phyloP scores from a whole-genome alignment of 1,140 invertebrate species.

The Eupeodes corollae region DNA sequence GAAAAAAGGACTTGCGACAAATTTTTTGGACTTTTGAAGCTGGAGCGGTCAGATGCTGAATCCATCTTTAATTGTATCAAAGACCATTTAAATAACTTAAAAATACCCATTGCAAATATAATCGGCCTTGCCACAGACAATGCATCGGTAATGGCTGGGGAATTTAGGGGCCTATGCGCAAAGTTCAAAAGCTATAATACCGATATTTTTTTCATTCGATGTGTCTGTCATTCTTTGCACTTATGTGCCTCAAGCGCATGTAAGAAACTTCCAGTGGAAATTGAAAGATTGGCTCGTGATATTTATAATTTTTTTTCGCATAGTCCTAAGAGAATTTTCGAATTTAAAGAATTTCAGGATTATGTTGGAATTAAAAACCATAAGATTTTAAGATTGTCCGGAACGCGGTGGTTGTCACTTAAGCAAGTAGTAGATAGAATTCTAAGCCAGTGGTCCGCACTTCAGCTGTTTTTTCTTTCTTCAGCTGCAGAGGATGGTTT shows the following conservation, averaged over 20 bases:
- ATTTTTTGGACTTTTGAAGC: too few relatives aligned
- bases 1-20: too few relatives aligned
- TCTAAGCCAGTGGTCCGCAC: not conserved
- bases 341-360: slow-evolving; percentile 16
- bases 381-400: slow-evolving; percentile 14
- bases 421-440: slow-evolving; percentile 7
- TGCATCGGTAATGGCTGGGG: slow-evolving; percentile 3
- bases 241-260: slow-evolving; percentile 16
- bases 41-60: too few relatives aligned
- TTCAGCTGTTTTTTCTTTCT: not conserved
- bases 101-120: slow-evolving; percentile 4
- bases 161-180: slow-evolving; percentile 1
- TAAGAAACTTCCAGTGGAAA: slow-evolving; percentile 11
- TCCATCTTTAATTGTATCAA: too few relatives aligned
- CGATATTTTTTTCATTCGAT: slow-evolving; percentile 7
- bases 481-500: not conserved
- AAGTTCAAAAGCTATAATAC: slow-evolving; percentile 2
- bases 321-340: slow-evolving; percentile 4
- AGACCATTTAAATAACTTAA: too few relatives aligned
- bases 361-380: slow-evolving; percentile 14
- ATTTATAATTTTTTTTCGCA: slow-evolving; percentile 16
- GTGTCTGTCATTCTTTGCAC: slow-evolving; percentile 5
- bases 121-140: slow-evolving; percentile 7
- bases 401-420: slow-evolving; percentile 16
- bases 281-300: slow-evolving; percentile 15